Conservation (phyloP, 2,113 vertebrate species). For the Poeciliopsis prolifica region DNA sequence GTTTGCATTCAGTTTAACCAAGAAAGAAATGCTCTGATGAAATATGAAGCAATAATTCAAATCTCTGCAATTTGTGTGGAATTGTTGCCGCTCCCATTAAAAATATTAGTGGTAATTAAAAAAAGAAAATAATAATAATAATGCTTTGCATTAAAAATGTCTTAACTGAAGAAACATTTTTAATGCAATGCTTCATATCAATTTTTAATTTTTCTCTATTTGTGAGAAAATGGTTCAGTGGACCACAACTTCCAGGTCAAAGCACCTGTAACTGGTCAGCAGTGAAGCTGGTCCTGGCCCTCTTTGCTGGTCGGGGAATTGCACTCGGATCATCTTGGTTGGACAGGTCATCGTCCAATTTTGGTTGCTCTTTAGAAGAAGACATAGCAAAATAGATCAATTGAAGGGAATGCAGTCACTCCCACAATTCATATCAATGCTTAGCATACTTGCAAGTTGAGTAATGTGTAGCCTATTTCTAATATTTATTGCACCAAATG, state of each 20-base stretch:
- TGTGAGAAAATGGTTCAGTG: not conserved
- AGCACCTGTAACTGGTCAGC: constrained; percentile 96
- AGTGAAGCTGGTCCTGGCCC: constrained; percentile 97
- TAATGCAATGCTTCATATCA: not conserved
- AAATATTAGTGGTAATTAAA: too few relatives aligned
- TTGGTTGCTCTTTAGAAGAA: constrained; percentile 82
- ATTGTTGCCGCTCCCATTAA: too few relatives aligned
- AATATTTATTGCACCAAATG: not conserved
- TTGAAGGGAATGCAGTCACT: not conserved
- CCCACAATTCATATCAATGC: not conserved
- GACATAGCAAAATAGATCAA: not conserved
- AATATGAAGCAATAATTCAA: too few relatives aligned
- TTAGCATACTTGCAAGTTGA: not conserved
- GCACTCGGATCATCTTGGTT: constrained; percentile 85
- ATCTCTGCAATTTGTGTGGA: too few relatives aligned
- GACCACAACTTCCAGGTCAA: not conserved
- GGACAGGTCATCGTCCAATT: constrained; percentile 83
- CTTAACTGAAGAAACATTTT: not conserved
- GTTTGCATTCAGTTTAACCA: not conserved
- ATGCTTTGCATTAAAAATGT: too few relatives aligned
- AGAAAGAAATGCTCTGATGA: too few relatives aligned
- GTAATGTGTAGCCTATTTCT: not conserved
- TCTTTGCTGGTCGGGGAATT: constrained; percentile 91
- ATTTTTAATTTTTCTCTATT: too few relatives aligned
- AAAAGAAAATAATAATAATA: too few relatives aligned